Base-by-base conservation (phyloP, 2,113 vertebrate genomes). In the Pachycephala philippinensis region DNA sequence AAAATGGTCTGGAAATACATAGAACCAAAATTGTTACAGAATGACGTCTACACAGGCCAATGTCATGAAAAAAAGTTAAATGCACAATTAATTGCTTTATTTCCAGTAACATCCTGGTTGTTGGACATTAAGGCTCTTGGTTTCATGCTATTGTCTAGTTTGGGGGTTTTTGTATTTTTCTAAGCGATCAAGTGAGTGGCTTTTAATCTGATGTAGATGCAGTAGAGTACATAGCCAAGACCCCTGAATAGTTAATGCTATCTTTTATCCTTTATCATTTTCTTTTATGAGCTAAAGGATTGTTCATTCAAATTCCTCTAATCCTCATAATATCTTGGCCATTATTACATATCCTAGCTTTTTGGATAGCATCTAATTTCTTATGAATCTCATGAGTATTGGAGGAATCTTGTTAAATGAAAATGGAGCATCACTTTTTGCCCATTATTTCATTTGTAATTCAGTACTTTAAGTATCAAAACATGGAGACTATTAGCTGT, bases 331-430 rank as follows among this genome's bases (percentile, higher is more conserved):
- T 97, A 94, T 97, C 94, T 93, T 63, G 74, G 65, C 86, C 90
- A 97, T 98, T 98, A 97, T 97, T 96, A 94, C 69, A 98, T 97
- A 98, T 97, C 97, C 93, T 94, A 78, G 61, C 77, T 96, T 79
- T 97, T 97, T 77, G 75, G 92, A 95, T 93, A 96, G 63, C 84
- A 72, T 97, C 79, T 95, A 84, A 97, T 98, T 97, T 97, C 87
- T 97, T 97, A 97, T 78, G 92, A 98, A 96, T 97, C 95, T 98
- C 96, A 64, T 40, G 94, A 84, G 97, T 84, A 86, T 93, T 90
- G 90, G 95, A 95, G 44, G 65, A 97, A 95, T 95, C 93, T 96
- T 96, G 80, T 96, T 97, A 97, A 97, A 96, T n/a, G 68, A 97
- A 97, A 98, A 96, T 77, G 75, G 78, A 97, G 50, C 71, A 97